Evolutionary conservation across 2,113 vertebrate genomes (phyloP), one percentile per base, ranked within the genome.

Genomic region (Sylvietta virens): DNA sequence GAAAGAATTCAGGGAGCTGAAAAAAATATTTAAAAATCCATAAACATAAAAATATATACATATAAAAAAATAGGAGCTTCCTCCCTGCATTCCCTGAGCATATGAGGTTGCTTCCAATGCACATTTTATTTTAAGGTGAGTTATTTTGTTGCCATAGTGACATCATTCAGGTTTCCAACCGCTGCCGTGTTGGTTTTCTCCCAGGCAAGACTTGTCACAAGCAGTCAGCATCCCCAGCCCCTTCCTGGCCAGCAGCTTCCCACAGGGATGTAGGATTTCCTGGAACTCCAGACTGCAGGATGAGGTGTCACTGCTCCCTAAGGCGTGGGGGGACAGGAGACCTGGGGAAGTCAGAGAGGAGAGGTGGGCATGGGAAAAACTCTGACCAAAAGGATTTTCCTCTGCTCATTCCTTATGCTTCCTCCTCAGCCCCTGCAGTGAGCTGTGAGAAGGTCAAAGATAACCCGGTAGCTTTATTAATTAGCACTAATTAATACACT

Each of bases 101-200:
- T 0, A 23, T 6, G 18, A 78, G 70, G 62, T 39, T 86, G 77
- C 79, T 93, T 54, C 88, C 94, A 51, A 78, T 13, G 73, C 48
- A 56, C 24, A 1, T 65, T 84, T 91, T 61, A 76, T 88, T 93
- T 94, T 83, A 86, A 96, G 92, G 92, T 90, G 91, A 94, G 76
- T 88, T 97, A 90, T 92, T 96, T 93, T 60, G 92, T 93, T 97
- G 91, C 95, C 88, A 94, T 83, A 93, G 93, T 56, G 92, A 95
- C 86, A 85, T 72, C 74, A 74, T 35, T 56, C 67, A 64, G 73
- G 85, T 88, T 90, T 85, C 69, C 69, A 94, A 70, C 76, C 3
- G 2, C 88, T 39, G 17, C 61, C 1, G 2, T 37, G 69, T 30
- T 44, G 61, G 40, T 90, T 93, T 81, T 67, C 88, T 90, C 79